phyloP scores from a whole-genome alignment of 2,797 vertebrate genomes.

The Arctocebus calabarensis region DNA sequence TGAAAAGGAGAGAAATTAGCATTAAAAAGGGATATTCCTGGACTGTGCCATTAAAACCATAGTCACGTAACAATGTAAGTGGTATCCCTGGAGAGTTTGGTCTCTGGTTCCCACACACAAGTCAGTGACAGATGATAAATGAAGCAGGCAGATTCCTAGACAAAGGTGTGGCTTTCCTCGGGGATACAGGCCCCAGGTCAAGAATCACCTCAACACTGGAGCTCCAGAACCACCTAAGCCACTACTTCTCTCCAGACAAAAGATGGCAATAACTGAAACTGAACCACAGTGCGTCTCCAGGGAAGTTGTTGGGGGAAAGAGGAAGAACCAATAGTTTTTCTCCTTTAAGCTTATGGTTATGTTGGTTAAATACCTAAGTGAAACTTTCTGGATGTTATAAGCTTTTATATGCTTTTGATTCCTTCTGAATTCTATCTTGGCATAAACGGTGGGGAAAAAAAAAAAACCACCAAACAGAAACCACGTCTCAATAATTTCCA shows the following conservation, averaged over 20 bases:
- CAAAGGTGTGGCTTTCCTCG: constrained; percentile 60
- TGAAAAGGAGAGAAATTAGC: constrained; percentile 76
- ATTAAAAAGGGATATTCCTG: constrained; percentile 76
- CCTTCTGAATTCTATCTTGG: constrained; percentile 49
- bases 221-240: neutral
- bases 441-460: constrained; percentile 31
- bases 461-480: constrained; percentile 1
- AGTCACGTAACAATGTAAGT: constrained; percentile 70
- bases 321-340: neutral
- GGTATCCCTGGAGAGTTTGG: constrained; percentile 67
- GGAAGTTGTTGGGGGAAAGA: neutral
- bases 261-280: constrained; percentile 32
- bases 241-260: constrained; percentile 19
- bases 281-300: neutral
- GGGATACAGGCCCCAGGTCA: neutral
- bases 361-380: constrained; percentile 20
- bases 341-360: neutral
- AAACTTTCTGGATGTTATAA: neutral
- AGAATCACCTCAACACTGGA: neutral
- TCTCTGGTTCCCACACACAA: constrained; percentile 67
- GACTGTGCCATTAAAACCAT: constrained; percentile 67
- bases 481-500: neutral
- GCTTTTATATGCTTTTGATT: neutral
- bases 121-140: constrained; percentile 64
- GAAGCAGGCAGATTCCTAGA: constrained; percentile 50